Percentiles rank a stretch among this genome's conserved stretches.
Conservation (phyloP, 2,797 vertebrate genomes). For the Botia almorhae region DNA sequence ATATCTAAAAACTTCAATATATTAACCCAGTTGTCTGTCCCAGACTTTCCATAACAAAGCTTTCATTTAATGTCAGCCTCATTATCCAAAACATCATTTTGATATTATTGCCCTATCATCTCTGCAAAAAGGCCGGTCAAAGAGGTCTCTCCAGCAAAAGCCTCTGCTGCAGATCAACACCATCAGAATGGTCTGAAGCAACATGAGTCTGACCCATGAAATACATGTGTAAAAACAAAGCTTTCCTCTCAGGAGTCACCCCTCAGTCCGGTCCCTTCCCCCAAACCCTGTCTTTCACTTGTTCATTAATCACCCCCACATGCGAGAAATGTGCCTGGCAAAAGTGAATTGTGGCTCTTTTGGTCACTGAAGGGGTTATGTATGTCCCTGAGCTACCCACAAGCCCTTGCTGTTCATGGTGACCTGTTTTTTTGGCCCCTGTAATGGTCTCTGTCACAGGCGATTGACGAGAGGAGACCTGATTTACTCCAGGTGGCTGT, state of each 20-base stretch:
- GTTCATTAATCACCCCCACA: constrained; percentile 73
- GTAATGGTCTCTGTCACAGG: constrained; percentile 75
- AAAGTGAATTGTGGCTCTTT: constrained; percentile 68
- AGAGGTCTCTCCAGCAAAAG: constrained; percentile 54
- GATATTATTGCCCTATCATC: constrained; percentile 38
- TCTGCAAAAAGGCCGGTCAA: constrained; percentile 45
- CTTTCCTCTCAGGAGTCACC: constrained; percentile 62
- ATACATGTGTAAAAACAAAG: constrained; percentile 75
- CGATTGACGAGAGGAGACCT: constrained; percentile 68
- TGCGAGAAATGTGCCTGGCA: constrained; percentile 57
- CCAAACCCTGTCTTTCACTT: constrained; percentile 54
- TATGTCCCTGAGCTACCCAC: constrained; percentile 67
- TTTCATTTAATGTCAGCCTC: constrained; percentile 42
- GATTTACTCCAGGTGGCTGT: constrained; percentile 82
- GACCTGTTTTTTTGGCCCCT: constrained; percentile 71
- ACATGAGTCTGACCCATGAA: constrained; percentile 73
- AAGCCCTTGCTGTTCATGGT: constrained; percentile 64
- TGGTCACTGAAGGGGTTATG: constrained; percentile 58
- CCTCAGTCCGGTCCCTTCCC: constrained; percentile 47
- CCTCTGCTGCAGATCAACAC: constrained; percentile 65
- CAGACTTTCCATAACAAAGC: constrained; percentile 53
- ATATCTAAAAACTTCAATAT: constrained; percentile 5
- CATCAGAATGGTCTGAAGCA: constrained; percentile 68
- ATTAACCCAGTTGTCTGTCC: constrained; percentile 1
- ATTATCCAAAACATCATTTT: constrained; percentile 69